phyloP scores from a whole-genome alignment of 2,888 invertebrate genomes.

The Brenthis hecate region DNA sequence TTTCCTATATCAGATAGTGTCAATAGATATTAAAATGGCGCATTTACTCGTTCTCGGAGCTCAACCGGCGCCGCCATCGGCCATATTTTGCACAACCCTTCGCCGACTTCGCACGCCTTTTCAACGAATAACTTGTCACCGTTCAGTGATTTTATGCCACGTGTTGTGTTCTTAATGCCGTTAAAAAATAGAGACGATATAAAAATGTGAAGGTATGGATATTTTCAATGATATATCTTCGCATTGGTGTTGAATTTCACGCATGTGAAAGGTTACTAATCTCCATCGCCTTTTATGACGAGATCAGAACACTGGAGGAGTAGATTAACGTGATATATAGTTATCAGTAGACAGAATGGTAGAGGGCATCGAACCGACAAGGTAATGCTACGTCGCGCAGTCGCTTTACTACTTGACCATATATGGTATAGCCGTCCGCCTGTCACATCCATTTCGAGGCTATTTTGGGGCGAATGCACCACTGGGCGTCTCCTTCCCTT shows the following conservation, averaged over 20 bases:
- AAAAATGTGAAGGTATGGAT: constrained; percentile 20
- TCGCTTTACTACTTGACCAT: constrained; percentile 76
- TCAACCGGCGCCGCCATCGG: constrained; percentile 75
- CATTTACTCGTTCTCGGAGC: constrained; percentile 58
- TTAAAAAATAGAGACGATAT: constrained; percentile 36
- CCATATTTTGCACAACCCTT: constrained; percentile 79
- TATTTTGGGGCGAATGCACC: constrained; percentile 60
- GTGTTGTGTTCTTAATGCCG: constrained; percentile 63
- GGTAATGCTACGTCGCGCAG: constrained; percentile 76
- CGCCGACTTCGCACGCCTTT: constrained; percentile 77
- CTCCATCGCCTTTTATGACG: constrained; percentile 76
- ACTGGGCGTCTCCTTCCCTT: constrained; percentile 43
- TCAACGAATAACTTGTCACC: constrained; percentile 73
- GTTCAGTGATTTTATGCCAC: constrained; percentile 81
- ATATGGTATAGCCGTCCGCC: constrained; percentile 71
- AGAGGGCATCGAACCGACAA: constrained; percentile 74
- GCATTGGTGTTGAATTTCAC: constrained; percentile 78
- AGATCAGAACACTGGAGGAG: constrained; percentile 38
- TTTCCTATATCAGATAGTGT: constrained; percentile 49
- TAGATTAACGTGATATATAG: constrained; percentile 44
- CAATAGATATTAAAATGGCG: constrained; percentile 48
- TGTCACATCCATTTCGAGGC: constrained; percentile 64
- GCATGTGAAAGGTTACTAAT: constrained; percentile 70
- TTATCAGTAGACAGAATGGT: constrained; percentile 54
- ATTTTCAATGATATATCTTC: constrained; percentile 35